Conservation (phyloP, 2,113 vertebrate species). For the Phaethon lepturus region DNA sequence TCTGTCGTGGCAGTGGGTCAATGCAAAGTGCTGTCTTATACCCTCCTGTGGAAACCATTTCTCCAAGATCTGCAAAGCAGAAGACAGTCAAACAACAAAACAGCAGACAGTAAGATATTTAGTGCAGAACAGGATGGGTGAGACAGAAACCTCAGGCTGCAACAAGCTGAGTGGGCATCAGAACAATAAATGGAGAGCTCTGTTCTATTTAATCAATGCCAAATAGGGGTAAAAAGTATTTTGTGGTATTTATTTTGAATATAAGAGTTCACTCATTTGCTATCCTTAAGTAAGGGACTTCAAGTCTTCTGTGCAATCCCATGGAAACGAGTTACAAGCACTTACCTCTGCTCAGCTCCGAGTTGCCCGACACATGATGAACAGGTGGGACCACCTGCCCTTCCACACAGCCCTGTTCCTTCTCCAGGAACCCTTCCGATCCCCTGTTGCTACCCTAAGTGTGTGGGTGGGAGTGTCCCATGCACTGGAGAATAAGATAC, state of each 20-base stretch:
- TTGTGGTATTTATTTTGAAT: background rate
- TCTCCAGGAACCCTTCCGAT: rapidly evolving
- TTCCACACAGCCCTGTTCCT: background rate
- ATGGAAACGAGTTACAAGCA: background rate
- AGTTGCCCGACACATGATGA: rapidly evolving
- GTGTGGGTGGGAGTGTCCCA: background rate
- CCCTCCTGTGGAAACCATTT: background rate
- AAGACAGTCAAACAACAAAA: background rate
- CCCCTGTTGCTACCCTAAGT: background rate
- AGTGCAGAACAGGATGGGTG: background rate
- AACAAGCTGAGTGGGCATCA: background rate
- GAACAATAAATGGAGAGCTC: background rate
- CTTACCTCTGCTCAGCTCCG: rapidly evolving
- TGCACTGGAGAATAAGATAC: background rate
- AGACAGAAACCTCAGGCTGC: background rate
- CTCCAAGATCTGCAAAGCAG: background rate
- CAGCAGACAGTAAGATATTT: background rate
- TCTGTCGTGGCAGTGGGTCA: background rate
- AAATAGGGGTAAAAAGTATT: background rate
- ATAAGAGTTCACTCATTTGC: background rate
- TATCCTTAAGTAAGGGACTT: background rate
- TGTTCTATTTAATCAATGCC: background rate
- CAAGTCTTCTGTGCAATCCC: background rate
- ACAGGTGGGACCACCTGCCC: background rate
- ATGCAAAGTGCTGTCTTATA: background rate